Conservation (phyloP, 2,888 invertebrate species). For the Pediacus dermestoides region DNA sequence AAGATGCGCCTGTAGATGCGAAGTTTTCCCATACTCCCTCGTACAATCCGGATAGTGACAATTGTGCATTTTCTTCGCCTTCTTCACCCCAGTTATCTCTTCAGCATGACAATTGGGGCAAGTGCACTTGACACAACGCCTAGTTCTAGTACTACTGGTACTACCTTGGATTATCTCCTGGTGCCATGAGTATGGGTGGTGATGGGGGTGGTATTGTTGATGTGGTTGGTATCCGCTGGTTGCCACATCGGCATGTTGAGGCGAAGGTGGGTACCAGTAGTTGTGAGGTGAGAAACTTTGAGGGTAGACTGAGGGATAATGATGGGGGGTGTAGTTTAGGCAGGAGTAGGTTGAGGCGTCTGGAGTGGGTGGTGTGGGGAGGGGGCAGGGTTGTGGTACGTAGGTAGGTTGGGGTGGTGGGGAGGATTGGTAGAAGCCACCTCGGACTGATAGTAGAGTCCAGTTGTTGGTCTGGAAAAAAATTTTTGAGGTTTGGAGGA, state of each 20-base stretch:
- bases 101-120: conserved; percentile 80
- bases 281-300: conserved; percentile 40
- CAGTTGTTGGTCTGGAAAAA: too few relatives aligned
- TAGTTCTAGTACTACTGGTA: conserved; percentile 51
- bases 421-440: too few relatives aligned
- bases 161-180: conserved; percentile 48
- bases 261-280: conserved; percentile 48
- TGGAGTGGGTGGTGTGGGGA: conserved; percentile 43
- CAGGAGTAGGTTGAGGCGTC: too few relatives aligned
- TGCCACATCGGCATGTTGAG: conserved; percentile 45
- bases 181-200: conserved; percentile 52
- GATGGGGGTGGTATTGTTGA: conserved; percentile 44
- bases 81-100: conserved; percentile 73
- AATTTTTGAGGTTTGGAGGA: too few relatives aligned
- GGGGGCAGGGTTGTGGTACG: conserved; percentile 39
- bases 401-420: conserved; percentile 29
- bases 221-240: conserved; percentile 47
- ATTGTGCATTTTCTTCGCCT: conserved; percentile 77
- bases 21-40: conserved; percentile 89
- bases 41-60: conserved; percentile 86
- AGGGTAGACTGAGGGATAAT: conserved; percentile 37
- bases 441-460: too few relatives aligned
- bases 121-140: conserved; percentile 72
- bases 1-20: conserved; percentile 63
- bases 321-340: conserved; percentile 46